These are phyloP conservation scores for Psittacula cyanocephala DNA, from an alignment of 2,113 vertebrate species.

Conservation along the genomic window DNA sequence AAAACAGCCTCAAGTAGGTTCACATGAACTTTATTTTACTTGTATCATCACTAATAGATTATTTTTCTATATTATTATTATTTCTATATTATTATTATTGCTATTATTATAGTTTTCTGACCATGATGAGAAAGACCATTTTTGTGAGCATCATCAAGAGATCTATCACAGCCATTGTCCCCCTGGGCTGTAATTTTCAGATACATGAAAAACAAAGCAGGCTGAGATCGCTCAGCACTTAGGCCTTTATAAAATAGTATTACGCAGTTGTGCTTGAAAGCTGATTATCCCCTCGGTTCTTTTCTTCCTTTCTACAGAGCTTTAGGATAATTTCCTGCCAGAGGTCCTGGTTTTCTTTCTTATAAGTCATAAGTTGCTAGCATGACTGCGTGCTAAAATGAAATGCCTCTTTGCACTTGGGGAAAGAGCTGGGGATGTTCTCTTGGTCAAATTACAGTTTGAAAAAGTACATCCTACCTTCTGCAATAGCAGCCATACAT, in stretches of 20 bases:
- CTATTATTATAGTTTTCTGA: neutral
- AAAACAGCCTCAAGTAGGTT: neutral
- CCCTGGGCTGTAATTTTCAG: neutral
- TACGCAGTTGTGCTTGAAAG: neutral
- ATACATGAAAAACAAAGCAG: slow-evolving; percentile 3
- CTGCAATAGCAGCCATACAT: neutral
- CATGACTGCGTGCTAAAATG: slow-evolving; percentile 1
- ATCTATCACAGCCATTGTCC: neutral
- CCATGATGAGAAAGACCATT: neutral
- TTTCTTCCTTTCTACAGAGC: slow-evolving; percentile 1
- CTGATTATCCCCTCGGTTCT: slow-evolving; percentile 11
- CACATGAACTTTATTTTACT: neutral
- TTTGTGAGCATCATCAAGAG: neutral
- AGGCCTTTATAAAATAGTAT: neutral
- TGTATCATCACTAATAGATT: neutral
- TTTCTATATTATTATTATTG: neutral
- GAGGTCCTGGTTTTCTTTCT: slow-evolving; percentile 25
- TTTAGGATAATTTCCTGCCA: slow-evolving; percentile 27
- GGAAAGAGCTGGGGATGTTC: neutral
- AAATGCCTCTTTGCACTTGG: slow-evolving; percentile 14
- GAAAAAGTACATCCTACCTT: slow-evolving; percentile 41
- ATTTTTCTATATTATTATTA: neutral
- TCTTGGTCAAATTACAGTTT: slow-evolving; percentile 12
- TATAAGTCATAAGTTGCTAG: neutral
- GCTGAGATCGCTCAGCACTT: neutral